These are phyloP conservation scores for Drosophila emarginata DNA, from an alignment of 2,888 invertebrate species.

Conservation along the genomic window DNA sequence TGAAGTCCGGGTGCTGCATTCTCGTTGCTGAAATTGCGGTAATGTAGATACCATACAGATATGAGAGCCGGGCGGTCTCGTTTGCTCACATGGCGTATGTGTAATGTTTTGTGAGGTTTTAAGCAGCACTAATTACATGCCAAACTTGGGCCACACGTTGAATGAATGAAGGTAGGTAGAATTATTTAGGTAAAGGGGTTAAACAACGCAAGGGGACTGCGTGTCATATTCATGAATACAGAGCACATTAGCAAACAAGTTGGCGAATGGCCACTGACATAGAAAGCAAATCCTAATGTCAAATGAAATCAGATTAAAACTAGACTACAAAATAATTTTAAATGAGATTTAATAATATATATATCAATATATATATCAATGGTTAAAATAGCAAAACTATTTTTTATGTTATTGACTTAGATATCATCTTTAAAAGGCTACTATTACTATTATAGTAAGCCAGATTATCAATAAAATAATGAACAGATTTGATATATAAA, in stretches of 20 bases:
- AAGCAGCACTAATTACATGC: slow-evolving; percentile 49
- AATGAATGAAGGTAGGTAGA: slow-evolving; percentile 17
- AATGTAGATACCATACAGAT: slow-evolving; percentile 31
- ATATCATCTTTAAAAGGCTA: too few relatives aligned
- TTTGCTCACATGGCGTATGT: slow-evolving; percentile 36
- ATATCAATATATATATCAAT: too few relatives aligned
- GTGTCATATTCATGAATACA: slow-evolving; percentile 40
- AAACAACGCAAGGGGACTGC: not conserved
- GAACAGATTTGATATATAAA: too few relatives aligned
- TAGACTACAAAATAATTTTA: not conserved
- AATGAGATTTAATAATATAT: too few relatives aligned
- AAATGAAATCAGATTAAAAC: not conserved
- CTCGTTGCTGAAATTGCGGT: slow-evolving; percentile 20
- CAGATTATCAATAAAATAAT: too few relatives aligned
- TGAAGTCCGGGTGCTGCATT: too few relatives aligned
- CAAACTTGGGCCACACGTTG: slow-evolving; percentile 11
- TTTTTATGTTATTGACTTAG: too few relatives aligned
- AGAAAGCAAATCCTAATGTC: not conserved
- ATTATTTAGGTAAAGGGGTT: not conserved
- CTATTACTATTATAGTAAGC: too few relatives aligned
- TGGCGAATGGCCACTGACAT: not conserved
- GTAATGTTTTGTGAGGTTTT: slow-evolving; percentile 41
- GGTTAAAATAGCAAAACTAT: too few relatives aligned
- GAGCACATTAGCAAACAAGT: slow-evolving; percentile 42
- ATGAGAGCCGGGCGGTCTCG: slow-evolving; percentile 8